phyloP scores from a whole-genome alignment of 2,113 vertebrate genomes.

The Lampris incognitus region DNA sequence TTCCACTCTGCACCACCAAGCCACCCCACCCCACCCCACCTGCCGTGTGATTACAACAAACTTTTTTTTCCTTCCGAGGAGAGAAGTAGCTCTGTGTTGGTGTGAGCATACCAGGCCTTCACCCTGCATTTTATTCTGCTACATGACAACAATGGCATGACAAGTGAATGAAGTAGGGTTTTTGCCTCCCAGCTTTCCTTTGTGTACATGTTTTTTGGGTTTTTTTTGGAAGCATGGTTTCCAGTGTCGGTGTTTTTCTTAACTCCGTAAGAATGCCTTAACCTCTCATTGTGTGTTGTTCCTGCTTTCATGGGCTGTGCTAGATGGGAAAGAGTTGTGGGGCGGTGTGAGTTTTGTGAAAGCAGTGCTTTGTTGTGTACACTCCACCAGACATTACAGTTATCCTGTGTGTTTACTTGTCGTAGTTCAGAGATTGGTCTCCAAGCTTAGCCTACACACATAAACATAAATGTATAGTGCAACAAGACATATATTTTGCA shows the following conservation, averaged over 20 bases:
- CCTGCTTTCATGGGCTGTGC: neutral
- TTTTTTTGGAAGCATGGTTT: conserved; percentile 33
- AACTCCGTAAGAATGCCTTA: conserved; percentile 16
- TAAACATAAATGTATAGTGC: too few species aligned
- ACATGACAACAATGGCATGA: conserved; percentile 43
- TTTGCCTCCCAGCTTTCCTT: conserved; percentile 34
- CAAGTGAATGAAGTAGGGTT: conserved; percentile 44
- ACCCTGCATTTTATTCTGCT: conserved; percentile 40
- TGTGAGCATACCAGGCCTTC: conserved; percentile 43
- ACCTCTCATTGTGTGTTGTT: conserved; percentile 32
- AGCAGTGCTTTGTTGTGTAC: conserved; percentile 13
- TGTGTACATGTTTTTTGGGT: neutral
- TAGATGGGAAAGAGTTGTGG: neutral
- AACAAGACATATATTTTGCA: too few species aligned
- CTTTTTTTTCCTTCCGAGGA: conserved; percentile 30
- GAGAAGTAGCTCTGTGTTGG: conserved; percentile 18
- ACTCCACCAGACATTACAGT: conserved; percentile 35
- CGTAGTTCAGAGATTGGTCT: conserved; percentile 12
- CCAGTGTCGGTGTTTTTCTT: neutral
- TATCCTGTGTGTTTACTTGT: conserved; percentile 34
- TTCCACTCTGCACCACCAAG: conserved; percentile 53
- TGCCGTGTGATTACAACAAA: conserved; percentile 29
- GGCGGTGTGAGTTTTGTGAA: conserved; percentile 1
- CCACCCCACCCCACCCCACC: conserved; percentile 43
- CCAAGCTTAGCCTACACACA: neutral